Evolutionary conservation across 2,797 vertebrate genomes (phyloP).

Genomic region (Acrossocheilus wenchowensis): DNA sequence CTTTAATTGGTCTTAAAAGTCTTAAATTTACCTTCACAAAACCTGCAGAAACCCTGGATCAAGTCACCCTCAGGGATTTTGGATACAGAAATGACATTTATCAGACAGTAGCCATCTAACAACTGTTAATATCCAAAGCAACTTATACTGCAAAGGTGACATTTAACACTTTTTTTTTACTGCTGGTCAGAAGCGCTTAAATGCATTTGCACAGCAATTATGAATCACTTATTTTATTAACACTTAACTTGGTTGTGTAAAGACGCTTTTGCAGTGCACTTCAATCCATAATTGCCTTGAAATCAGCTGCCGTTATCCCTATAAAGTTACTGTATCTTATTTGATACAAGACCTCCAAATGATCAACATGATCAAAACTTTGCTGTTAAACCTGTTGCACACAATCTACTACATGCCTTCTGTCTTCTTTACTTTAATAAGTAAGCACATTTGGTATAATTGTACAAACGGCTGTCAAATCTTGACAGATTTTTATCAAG

Average conservation of each 20-base stretch:
- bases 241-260: background rate
- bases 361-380: no score
- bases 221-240: background rate
- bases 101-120: background rate
- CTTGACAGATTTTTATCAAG: no score
- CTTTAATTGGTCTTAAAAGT: no score
- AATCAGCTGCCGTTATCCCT: background rate
- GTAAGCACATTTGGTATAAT: no score
- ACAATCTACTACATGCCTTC: no score
- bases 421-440: no score
- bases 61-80: no score
- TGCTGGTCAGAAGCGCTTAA: background rate
- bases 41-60: no score
- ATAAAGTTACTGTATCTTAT: no score
- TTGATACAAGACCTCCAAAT: no score
- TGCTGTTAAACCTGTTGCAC: no score
- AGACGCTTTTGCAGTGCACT: background rate
- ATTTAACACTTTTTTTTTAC: background rate
- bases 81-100: background rate
- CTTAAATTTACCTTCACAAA: background rate
- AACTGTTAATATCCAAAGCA: background rate
- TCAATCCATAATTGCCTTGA: background rate
- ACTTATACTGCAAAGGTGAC: background rate
- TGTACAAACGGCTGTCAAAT: no score
- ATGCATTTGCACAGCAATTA: background rate